phyloP scores from a whole-genome alignment of 1,140 invertebrate genomes.

The Orius insidiosus region DNA sequence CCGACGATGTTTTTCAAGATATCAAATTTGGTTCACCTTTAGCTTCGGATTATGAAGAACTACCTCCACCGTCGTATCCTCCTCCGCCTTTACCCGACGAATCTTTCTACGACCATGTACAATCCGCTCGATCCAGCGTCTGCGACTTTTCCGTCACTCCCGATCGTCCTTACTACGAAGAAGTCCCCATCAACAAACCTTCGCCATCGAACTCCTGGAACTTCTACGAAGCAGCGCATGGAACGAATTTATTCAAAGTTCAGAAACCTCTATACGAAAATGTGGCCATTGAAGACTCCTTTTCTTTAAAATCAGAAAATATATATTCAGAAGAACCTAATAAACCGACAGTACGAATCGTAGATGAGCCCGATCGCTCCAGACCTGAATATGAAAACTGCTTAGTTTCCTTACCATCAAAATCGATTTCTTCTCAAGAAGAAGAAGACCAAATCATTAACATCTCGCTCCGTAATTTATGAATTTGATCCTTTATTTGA shows the following conservation, averaged over 20 bases:
- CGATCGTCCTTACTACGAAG: conserved; percentile 10
- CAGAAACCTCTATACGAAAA: conserved; percentile 21
- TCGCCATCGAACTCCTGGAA: conserved; percentile 33
- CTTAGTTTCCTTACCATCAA: too few relatives aligned
- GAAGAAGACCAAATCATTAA: conserved; percentile 1
- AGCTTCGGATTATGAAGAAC: conserved; percentile 24
- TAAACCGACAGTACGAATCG: too few relatives aligned
- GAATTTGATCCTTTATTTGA: conserved; percentile 24
- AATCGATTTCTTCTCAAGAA: too few relatives aligned
- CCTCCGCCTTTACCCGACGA: conserved; percentile 38
- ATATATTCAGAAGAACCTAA: conserved; percentile 8
- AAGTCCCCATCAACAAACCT: conserved; percentile 25
- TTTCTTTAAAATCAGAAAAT: conserved; percentile 5
- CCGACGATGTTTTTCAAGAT: conserved; percentile 26
- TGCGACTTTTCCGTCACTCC: conserved; percentile 25
- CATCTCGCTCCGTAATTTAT: conserved; percentile 20
- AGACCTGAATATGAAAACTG: conserved; percentile 15
- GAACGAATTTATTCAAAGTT: conserved; percentile 14
- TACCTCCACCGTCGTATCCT: conserved; percentile 35
- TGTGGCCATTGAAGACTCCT: conserved; percentile 15
- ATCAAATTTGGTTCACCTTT: conserved; percentile 31
- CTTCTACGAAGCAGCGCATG: conserved; percentile 30
- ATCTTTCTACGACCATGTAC: conserved; percentile 34
- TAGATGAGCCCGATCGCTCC: neutral
- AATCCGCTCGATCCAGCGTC: conserved; percentile 27